These are phyloP conservation scores for Patiria miniata DNA, from an alignment of 35 echinoderm and acorn worm species.

Conservation along the genomic window DNA sequence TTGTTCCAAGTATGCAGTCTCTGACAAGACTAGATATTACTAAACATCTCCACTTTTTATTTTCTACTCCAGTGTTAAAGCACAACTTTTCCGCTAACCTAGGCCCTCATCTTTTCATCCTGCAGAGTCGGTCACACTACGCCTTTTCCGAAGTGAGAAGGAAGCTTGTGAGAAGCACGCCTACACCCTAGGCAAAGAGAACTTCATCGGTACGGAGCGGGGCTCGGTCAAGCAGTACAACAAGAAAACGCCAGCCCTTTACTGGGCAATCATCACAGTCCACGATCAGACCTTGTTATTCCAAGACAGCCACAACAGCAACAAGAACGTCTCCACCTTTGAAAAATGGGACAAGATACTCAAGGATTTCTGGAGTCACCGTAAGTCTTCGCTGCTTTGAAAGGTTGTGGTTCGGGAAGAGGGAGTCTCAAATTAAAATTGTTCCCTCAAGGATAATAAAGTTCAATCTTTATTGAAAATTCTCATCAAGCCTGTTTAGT, in stretches of 20 bases:
- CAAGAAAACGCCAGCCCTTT: slow-evolving; percentile 23
- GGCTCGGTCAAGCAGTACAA: slow-evolving; percentile 45
- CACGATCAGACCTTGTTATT: slow-evolving; percentile 42
- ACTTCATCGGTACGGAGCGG: slow-evolving; percentile 63
- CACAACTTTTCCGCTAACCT: not conserved
- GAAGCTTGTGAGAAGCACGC: slow-evolving; percentile 30
- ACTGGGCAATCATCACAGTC: slow-evolving; percentile 63
- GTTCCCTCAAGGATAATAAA: too few relatives aligned
- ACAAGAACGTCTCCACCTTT: slow-evolving; percentile 33
- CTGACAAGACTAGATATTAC: not conserved
- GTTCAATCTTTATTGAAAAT: too few relatives aligned
- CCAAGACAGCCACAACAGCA: slow-evolving; percentile 26
- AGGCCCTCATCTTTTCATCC: not conserved
- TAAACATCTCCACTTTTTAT: not conserved
- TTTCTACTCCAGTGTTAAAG: not conserved
- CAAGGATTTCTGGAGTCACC: slow-evolving; percentile 62
- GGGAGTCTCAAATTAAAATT: too few relatives aligned
- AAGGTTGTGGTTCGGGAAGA: too few relatives aligned
- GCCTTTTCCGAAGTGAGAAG: not conserved
- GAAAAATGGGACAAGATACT: slow-evolving; percentile 56
- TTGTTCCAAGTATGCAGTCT: not conserved
- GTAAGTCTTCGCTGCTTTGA: slow-evolving; percentile 21
- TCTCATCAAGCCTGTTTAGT: too few relatives aligned
- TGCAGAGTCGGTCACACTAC: slow-evolving; percentile 11
- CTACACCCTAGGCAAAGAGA: slow-evolving; percentile 35